Evolutionary conservation across 2,888 invertebrate genomes (phyloP).

Genomic region (Aproaerema taeniolella): DNA sequence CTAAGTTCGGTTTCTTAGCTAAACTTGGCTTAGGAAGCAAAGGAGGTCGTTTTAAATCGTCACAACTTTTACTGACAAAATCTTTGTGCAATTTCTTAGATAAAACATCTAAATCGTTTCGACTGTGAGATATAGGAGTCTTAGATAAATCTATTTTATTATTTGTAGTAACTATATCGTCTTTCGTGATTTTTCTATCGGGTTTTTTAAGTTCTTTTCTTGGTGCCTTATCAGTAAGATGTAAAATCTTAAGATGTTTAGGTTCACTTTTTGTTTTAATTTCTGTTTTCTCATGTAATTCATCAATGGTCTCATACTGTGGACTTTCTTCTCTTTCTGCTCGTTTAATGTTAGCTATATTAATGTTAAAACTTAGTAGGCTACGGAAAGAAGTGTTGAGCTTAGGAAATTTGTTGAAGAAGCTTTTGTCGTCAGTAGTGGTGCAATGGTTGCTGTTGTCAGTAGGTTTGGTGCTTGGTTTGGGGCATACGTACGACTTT

Average conservation of each 20-base stretch:
- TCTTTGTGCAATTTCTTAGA: no score
- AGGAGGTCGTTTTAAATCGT: constrained; percentile 1
- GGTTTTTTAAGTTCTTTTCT: constrained; percentile 37
- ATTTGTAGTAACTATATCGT: constrained; percentile 48
- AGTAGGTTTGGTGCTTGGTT: background rate
- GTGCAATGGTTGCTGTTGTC: background rate
- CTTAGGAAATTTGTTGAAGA: constrained; percentile 3
- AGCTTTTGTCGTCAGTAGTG: background rate
- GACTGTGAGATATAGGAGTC: constrained; percentile 16
- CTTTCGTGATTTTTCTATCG: constrained; percentile 49
- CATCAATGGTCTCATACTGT: constrained; percentile 4
- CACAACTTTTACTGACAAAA: constrained; percentile 2
- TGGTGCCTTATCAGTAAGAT: constrained; percentile 20
- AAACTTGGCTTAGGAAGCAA: constrained; percentile 1
- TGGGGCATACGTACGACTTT: constrained; percentile 66
- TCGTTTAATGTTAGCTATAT: background rate
- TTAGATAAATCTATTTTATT: constrained; percentile 24
- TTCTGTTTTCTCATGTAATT: constrained; percentile 9
- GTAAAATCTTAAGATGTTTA: constrained; percentile 18
- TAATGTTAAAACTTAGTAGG: constrained; percentile 2
- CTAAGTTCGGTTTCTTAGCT: constrained; percentile 45
- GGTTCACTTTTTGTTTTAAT: constrained; percentile 13
- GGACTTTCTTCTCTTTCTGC: constrained; percentile 7
- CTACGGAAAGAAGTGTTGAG: background rate
- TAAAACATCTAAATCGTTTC: background rate